These are phyloP conservation scores for Eciton burchellii DNA, from an alignment of 1,140 invertebrate genomes.

Conservation along the genomic window DNA sequence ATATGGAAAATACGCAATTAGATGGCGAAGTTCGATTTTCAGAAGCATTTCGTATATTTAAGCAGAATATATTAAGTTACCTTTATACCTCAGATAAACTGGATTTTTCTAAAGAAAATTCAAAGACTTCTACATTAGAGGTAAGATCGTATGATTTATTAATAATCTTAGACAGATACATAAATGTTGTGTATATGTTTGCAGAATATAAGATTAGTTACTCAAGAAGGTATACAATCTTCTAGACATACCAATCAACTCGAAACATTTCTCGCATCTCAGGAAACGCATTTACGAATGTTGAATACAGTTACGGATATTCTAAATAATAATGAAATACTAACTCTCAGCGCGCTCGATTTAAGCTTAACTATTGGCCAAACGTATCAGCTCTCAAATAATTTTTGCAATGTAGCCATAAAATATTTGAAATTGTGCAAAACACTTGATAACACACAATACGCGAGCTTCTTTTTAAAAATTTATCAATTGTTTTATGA, in stretches of 20 bases:
- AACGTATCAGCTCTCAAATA: conserved; percentile 67
- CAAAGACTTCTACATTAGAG: conserved; percentile 70
- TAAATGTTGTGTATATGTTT: conserved; percentile 18
- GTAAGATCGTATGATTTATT: conserved; percentile 50
- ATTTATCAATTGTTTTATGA: conserved; percentile 76
- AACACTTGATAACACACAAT: conserved; percentile 70
- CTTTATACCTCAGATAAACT: conserved; percentile 38
- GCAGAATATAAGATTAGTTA: conserved; percentile 78
- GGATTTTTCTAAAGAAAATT: conserved; percentile 55
- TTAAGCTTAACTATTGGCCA: conserved; percentile 77
- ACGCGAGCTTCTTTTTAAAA: conserved; percentile 71
- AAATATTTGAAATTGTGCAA: conserved; percentile 77
- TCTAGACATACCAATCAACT: conserved; percentile 77
- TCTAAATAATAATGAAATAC: conserved; percentile 71
- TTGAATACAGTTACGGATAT: conserved; percentile 57
- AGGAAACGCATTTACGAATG: conserved; percentile 73
- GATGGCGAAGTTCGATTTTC: conserved; percentile 80
- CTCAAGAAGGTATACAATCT: conserved; percentile 75
- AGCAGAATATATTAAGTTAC: conserved; percentile 70
- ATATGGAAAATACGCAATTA: conserved; percentile 75
- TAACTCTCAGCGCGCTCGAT: conserved; percentile 78
- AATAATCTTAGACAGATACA: background rate
- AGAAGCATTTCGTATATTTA: conserved; percentile 75
- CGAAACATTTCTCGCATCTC: conserved; percentile 80
- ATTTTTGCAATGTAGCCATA: conserved; percentile 76